Evolutionary conservation across 2,888 invertebrate genomes (phyloP).

Genomic region (Micoletzkya japonica): DNA sequence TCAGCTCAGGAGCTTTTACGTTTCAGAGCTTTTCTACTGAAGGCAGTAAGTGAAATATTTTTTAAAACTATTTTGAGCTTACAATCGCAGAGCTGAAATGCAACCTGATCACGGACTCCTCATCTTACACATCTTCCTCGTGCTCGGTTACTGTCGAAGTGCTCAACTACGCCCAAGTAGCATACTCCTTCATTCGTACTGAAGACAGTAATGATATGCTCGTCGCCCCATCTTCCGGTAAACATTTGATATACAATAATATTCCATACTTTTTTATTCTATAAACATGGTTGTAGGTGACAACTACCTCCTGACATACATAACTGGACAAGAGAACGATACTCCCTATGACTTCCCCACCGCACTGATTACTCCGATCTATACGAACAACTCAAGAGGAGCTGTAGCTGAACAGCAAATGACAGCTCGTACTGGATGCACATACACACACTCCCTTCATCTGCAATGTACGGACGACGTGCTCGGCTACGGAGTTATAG

Average conservation of each 20-base stretch:
- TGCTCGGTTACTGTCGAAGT: too few relatives aligned
- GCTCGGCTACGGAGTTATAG: background rate
- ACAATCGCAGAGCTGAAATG: too few relatives aligned
- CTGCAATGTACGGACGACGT: constrained; percentile 3
- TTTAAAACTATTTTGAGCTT: too few relatives aligned
- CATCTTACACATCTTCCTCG: too few relatives aligned
- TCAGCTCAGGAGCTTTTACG: too few relatives aligned
- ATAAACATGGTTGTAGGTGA: background rate
- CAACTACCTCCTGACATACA: constrained; percentile 6
- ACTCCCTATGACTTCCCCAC: background rate
- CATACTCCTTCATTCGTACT: background rate
- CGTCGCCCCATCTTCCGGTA: background rate
- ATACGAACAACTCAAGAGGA: background rate
- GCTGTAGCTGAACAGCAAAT: background rate
- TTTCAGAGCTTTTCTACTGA: too few relatives aligned
- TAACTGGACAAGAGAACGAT: background rate
- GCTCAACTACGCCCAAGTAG: background rate
- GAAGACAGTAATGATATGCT: background rate
- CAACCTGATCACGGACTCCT: too few relatives aligned
- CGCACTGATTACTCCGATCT: background rate
- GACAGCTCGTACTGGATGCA: constrained; percentile 4
- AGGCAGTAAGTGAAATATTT: too few relatives aligned
- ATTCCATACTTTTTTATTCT: background rate
- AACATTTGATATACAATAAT: too few relatives aligned
- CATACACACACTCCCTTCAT: background rate